Percentiles rank a stretch among this genome's conserved stretches.
Evolutionary conservation across 2,113 vertebrate species (phyloP).

Genomic region (Corythaeola cristata): DNA sequence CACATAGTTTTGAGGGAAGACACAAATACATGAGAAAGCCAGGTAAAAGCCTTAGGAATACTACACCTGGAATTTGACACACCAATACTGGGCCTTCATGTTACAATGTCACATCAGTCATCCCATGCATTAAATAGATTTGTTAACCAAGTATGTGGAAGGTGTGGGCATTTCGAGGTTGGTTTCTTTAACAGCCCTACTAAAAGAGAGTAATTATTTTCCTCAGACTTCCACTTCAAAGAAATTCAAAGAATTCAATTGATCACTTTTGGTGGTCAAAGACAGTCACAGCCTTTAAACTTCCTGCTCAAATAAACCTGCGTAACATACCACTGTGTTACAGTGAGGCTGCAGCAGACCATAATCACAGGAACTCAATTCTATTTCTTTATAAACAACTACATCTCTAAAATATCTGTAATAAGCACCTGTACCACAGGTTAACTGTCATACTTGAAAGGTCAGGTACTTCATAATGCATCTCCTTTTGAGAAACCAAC

Average conservation of each 20-base stretch:
- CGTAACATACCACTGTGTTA: neutral
- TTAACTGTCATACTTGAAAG: slow-evolving; percentile 41
- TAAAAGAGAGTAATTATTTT: neutral
- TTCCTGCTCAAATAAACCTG: neutral
- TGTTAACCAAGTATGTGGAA: neutral
- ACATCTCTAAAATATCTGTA: slow-evolving; percentile 24
- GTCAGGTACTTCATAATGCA: slow-evolving; percentile 15
- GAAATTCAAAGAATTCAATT: neutral
- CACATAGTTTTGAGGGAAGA: neutral
- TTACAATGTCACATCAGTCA: neutral
- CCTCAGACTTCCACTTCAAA: slow-evolving; percentile 7
- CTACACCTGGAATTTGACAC: neutral
- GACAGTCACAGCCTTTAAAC: neutral
- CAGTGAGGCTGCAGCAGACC: neutral
- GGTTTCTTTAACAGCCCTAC: neutral
- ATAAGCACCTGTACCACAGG: slow-evolving; percentile 60
- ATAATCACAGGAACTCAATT: neutral
- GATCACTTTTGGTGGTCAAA: slow-evolving; percentile 20
- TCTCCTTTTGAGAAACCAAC: neutral
- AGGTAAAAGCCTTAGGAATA: neutral
- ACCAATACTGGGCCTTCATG: neutral
- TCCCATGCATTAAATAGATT: neutral
- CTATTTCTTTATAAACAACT: neutral
- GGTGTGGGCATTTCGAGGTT: neutral
- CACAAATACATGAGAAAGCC: neutral